These are phyloP conservation scores for Tethea ocularis DNA, from an alignment of 2,888 invertebrate genomes.

Conservation along the genomic window DNA sequence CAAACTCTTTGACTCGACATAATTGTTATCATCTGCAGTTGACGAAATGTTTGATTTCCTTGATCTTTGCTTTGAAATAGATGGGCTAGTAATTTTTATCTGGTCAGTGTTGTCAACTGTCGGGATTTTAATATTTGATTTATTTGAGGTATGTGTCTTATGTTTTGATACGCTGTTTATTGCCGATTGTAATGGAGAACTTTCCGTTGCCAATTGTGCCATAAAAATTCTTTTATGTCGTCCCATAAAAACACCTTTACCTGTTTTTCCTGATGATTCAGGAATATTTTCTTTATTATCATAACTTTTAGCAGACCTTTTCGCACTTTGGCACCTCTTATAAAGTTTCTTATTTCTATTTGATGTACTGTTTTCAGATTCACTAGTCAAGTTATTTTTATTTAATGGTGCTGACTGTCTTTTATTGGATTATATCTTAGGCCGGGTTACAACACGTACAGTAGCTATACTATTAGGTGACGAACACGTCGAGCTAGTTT, in stretches of 20 bases:
- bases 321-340: slow-evolving; percentile 45
- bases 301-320: slow-evolving; percentile 36
- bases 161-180: slow-evolving; percentile 37
- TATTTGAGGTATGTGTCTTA: slow-evolving; percentile 39
- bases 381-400: slow-evolving; percentile 43
- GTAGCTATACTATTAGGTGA: slow-evolving; percentile 67
- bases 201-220: slow-evolving; percentile 49
- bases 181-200: slow-evolving; percentile 32
- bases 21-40: slow-evolving; percentile 16
- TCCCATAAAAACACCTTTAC: slow-evolving; percentile 39
- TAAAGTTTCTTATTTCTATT: slow-evolving; percentile 48
- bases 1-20: slow-evolving; percentile 20
- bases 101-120: slow-evolving; percentile 32
- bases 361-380: slow-evolving; percentile 45
- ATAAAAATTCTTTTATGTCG: slow-evolving; percentile 51
- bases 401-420: slow-evolving; percentile 48
- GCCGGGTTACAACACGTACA: slow-evolving; percentile 48
- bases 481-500: slow-evolving; percentile 66
- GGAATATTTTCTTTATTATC: slow-evolving; percentile 67
- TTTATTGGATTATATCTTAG: slow-evolving; percentile 38
- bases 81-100: slow-evolving; percentile 30
- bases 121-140: slow-evolving; percentile 45
- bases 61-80: slow-evolving; percentile 35
- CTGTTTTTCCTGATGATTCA: slow-evolving; percentile 44
- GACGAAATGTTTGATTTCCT: slow-evolving; percentile 32